Evolutionary conservation across 2,113 vertebrate genomes (phyloP), one percentile per base, ranked within the genome.

Genomic region (Calyptommatus sinebrachiatus): DNA sequence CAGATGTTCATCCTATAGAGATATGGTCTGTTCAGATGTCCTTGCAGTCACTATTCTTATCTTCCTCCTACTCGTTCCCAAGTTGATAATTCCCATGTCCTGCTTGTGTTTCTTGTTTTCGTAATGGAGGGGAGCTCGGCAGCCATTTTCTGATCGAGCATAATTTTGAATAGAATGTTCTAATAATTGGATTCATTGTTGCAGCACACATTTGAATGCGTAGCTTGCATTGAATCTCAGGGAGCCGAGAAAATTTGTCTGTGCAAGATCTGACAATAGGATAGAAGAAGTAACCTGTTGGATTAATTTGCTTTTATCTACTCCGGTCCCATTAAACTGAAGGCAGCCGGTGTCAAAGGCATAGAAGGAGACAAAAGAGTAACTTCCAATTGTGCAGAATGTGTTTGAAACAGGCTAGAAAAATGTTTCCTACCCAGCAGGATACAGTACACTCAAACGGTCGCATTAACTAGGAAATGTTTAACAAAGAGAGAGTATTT

Each of bases 401-500:
- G 89, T 88, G 90, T 90, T 91, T 93, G 92, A 91, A 92, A 89
- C 89, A 90, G 89, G 87, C 82, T 91, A 87, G 86, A 89, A 81
- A n/a, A 91, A 91, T 91, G 90, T 78, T 93, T 91, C 90, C 87
- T 87, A 87, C 91, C 88, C 92, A 91, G 90, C 90, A 86, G 92
- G 92, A 89, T 88, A 86, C 86, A 85, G 91, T 91, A 90, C 83
- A 87, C 90, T 88, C 88, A 91, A 92, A 92, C 86, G 90, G 89
- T 82, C 86, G 86, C 88, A 92, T 93, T 93, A 93, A 89, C 92
- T 88, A 89, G 90, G 89, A 90, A 89, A 92, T 92, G 88, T 89
- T 77, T 88, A 90, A 91, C 89, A 89, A 87, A 88, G 89, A 84
- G 62, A 57, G 53, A 61, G 84, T 89, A 91, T 92, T 93, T 92